Base-by-base conservation (phyloP, 1,140 invertebrate species). In the Drosophila nebulosa region DNA sequence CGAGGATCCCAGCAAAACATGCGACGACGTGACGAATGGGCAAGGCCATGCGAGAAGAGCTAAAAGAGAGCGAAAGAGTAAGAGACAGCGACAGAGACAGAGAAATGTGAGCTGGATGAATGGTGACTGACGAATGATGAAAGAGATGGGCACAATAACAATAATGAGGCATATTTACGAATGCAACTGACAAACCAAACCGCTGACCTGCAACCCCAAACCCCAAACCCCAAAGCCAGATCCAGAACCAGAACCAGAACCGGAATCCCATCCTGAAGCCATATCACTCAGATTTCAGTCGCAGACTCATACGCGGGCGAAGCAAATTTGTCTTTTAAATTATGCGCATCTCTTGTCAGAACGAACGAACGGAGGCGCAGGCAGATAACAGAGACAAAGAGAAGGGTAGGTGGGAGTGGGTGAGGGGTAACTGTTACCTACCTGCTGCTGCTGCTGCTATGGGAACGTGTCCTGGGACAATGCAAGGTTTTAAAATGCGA, bases 11-110 rank as follows among this genome's bases (percentile, higher is more conserved):
- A 46, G 62, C 66, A 66, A 74, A 77, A 78, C 81, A 88, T 86
- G 81, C 81, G 81, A 85, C 81, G 78, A 85, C 81, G 83, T 86
- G 83, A 86, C 81, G 78, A 85, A 86, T 86, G 80, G 24, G 50
- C 5, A 16, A 30, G 27, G 14, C 26, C 30, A 32, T 12, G 18
- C 26, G 6, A 7, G 3, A 16, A 16, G 14, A 39, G 1, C 53
- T 10, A 32, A 7, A 6, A 30, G 5, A 10, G 27, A 10, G 16
- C 16, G 12, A n/a, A n/a, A n/a, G n/a, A n/a, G n/a, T n/a, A n/a
- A n/a, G n/a, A n/a, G n/a, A n/a, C n/a, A n/a, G n/a, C n/a, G n/a
- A n/a, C n/a, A n/a, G n/a, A n/a, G n/a, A n/a, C n/a, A n/a, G n/a
- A n/a, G n/a, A n/a, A n/a, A n/a, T n/a, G n/a, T n/a, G n/a, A 21